Conservation (phyloP, 1,140 invertebrate genomes). For the Elymnias hypermnestra region DNA sequence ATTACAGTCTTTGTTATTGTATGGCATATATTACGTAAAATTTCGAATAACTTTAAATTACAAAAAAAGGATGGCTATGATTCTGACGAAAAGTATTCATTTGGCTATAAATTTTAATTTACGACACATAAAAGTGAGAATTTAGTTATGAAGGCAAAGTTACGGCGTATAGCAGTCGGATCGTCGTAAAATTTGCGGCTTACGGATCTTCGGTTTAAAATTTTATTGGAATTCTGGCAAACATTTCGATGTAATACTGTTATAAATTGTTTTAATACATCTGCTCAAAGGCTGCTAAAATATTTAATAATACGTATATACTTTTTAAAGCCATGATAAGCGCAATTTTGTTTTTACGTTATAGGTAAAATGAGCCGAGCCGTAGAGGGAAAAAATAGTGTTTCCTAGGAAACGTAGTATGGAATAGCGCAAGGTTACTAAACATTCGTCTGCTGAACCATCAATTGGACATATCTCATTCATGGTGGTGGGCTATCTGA, state of each 20-base stretch:
- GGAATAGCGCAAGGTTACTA: too few species aligned
- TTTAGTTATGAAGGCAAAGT: neutral
- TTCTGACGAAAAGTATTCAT: neutral
- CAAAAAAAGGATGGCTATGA: too few species aligned
- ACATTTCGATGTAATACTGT: neutral
- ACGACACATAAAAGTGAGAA: slow-evolving; percentile 1
- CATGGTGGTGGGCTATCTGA: too few species aligned
- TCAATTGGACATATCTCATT: too few species aligned
- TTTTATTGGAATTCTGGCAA: slow-evolving; percentile 1
- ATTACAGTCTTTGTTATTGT: too few species aligned
- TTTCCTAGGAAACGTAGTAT: too few species aligned
- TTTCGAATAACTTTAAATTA: too few species aligned
- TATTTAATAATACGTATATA: neutral
- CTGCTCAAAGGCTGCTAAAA: neutral
- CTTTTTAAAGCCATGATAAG: neutral
- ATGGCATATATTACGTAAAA: too few species aligned
- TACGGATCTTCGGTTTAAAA: slow-evolving; percentile 2
- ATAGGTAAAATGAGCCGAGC: too few species aligned
- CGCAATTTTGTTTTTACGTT: too few species aligned
- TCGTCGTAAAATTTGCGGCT: neutral
- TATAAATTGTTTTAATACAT: neutral
- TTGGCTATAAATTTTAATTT: neutral
- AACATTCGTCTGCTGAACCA: too few species aligned
- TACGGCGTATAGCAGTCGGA: neutral
- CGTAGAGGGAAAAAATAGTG: too few species aligned